Conservation (phyloP, 2,113 vertebrate genomes). For the Apodemus sylvaticus region DNA sequence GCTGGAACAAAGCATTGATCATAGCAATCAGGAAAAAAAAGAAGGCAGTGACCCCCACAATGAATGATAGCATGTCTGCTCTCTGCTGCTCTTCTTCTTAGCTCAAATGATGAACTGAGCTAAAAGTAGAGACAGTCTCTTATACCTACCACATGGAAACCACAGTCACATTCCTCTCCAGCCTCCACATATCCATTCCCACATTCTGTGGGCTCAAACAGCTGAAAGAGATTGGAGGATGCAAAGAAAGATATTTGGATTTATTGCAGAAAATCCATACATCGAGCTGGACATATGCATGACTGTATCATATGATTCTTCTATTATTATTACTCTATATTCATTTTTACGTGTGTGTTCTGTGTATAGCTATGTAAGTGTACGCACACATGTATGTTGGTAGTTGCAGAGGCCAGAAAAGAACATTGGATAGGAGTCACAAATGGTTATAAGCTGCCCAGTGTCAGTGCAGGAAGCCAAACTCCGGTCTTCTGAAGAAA, state of each 20-base stretch:
- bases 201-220: constrained; percentile 94
- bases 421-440: too few species aligned
- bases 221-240: constrained; percentile 84
- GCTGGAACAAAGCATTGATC: constrained; percentile 34
- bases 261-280: constrained; percentile 60
- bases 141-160: constrained; percentile 90
- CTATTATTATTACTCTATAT: background rate
- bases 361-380: background rate
- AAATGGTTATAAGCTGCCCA: too few species aligned
- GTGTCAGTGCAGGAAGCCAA: background rate
- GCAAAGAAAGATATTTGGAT: background rate
- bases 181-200: constrained; percentile 98
- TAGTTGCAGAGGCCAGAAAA: background rate
- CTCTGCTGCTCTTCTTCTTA: background rate
- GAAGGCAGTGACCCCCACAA: background rate
- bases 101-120: background rate
- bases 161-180: constrained; percentile 98
- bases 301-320: background rate
- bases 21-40: background rate
- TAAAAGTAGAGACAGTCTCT: constrained; percentile 32
- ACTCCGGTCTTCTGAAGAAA: background rate
- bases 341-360: background rate
- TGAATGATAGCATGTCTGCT: background rate
- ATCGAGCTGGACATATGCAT: background rate
- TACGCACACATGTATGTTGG: background rate